These are phyloP conservation scores for Clarias batrachus DNA, from an alignment of 2,113 vertebrate species.

Conservation along the genomic window DNA sequence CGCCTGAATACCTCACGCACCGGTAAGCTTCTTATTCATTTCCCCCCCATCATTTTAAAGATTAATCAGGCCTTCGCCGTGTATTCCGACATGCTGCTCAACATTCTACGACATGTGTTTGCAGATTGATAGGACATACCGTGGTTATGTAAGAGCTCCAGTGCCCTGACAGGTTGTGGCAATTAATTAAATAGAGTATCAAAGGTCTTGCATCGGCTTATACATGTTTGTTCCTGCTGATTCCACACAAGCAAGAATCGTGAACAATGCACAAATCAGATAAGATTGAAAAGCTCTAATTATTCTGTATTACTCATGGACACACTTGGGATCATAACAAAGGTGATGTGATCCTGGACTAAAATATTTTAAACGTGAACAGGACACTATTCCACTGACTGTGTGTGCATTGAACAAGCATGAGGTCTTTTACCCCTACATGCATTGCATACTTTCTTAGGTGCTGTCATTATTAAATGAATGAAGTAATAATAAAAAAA, in stretches of 20 bases:
- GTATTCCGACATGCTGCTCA: slow-evolving; percentile 9
- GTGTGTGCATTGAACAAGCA: neutral
- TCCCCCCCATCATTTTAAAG: no score
- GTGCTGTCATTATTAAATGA: neutral
- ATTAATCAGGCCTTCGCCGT: neutral
- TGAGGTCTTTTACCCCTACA: neutral
- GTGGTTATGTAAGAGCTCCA: neutral
- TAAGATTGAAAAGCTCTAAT: neutral
- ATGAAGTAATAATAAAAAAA: neutral
- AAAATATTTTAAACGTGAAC: neutral
- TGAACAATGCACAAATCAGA: neutral
- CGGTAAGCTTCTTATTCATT: slow-evolving; percentile 41
- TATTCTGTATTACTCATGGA: neutral
- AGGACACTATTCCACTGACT: neutral
- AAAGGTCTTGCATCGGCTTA: slow-evolving; percentile 7
- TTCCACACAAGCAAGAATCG: neutral
- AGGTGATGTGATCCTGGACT: neutral
- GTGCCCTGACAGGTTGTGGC: neutral
- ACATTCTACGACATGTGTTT: neutral
- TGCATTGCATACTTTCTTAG: neutral
- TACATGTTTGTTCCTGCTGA: neutral
- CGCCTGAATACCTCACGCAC: slow-evolving; percentile 4
- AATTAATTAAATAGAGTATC: neutral
- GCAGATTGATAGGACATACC: neutral
- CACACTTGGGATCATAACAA: neutral